These are phyloP conservation scores for Sebastes matsubarae DNA, from an alignment of 2,797 vertebrate genomes.

Conservation along the genomic window DNA sequence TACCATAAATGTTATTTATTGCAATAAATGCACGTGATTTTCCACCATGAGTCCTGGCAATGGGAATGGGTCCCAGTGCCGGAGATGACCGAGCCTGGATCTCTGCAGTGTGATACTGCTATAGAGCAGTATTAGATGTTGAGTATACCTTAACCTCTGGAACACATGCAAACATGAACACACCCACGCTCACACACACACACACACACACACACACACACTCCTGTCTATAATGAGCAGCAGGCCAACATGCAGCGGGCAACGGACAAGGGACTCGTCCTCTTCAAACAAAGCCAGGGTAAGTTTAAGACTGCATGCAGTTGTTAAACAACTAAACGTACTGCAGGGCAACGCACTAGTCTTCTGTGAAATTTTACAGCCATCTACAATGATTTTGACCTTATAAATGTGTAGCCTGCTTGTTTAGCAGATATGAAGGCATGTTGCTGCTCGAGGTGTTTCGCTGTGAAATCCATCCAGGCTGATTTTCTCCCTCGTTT, in stretches of 20 bases:
- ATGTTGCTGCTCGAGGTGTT: background rate
- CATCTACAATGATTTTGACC: constrained; percentile 65
- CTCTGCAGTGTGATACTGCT: no score
- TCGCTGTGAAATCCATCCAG: background rate
- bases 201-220: constrained; percentile 1
- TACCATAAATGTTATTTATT: no score
- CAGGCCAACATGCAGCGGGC: background rate
- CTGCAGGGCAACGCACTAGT: constrained; percentile 50
- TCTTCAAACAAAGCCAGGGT: constrained; percentile 23
- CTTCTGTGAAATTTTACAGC: constrained; percentile 74
- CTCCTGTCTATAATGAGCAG: background rate
- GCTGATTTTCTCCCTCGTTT: constrained; percentile 19
- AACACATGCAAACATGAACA: no score
- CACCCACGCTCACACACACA: background rate
- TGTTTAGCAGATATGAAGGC: constrained; percentile 41
- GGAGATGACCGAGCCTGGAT: background rate
- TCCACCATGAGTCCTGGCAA: background rate
- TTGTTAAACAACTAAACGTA: constrained; percentile 49
- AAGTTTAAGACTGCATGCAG: constrained; percentile 24
- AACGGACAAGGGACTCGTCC: background rate
- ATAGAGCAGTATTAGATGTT: no score
- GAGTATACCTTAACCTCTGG: no score
- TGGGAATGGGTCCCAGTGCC: background rate
- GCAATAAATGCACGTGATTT: background rate
- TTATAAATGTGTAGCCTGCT: constrained; percentile 59